Percentiles rank a stretch among this genome's conserved stretches.
Conservation (phyloP, 2,797 vertebrate genomes). For the Periophthalmus magnuspinnatus region DNA sequence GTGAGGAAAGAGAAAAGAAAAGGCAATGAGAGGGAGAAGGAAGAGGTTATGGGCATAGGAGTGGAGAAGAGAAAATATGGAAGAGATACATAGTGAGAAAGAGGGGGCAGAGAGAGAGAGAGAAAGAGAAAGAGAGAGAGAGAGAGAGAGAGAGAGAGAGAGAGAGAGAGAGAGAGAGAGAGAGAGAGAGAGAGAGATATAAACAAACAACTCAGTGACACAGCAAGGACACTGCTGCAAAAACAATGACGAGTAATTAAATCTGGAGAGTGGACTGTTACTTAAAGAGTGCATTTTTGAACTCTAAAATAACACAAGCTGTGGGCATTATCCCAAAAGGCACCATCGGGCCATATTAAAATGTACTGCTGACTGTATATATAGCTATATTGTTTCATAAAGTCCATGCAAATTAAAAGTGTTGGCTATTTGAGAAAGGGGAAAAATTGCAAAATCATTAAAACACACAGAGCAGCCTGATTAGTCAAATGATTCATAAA, state of each 20-base stretch:
- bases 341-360: neutral
- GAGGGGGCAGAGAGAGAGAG: too few species aligned
- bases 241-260: constrained; percentile 28
- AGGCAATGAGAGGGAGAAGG: too few species aligned
- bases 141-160: neutral
- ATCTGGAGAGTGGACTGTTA: constrained; percentile 9
- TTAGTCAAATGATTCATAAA: neutral
- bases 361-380: neutral
- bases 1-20: too few species aligned
- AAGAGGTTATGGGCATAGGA: too few species aligned
- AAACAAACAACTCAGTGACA: constrained; percentile 24
- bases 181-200: neutral
- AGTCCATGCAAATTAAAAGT: constrained; percentile 2
- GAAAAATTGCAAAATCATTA: neutral
- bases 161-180: neutral
- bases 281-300: constrained; percentile 32
- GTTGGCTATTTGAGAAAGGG: neutral
- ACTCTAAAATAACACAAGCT: neutral
- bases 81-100: too few species aligned
- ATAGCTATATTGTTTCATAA: neutral
- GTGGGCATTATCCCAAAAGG: neutral
- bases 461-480: neutral
- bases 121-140: neutral
- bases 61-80: too few species aligned
- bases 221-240: constrained; percentile 43